Base-by-base conservation (phyloP, 2,113 vertebrate species). In the Rallus limicola region DNA sequence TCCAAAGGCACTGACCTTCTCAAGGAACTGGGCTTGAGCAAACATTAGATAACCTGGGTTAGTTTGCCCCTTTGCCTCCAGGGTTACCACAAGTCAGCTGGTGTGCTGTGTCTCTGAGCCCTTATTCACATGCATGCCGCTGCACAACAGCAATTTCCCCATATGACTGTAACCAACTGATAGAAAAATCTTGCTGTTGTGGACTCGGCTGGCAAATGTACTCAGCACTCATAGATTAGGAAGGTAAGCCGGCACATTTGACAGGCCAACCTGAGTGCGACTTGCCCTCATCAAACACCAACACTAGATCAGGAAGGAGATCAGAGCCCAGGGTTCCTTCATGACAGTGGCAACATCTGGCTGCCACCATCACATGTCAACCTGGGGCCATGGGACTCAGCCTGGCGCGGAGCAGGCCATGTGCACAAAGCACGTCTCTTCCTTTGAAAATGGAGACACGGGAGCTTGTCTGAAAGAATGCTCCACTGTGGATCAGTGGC, bases 401-500 rank as follows among this genome's bases (percentile, higher is more conserved):
- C 14, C 18, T 2, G 2, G 87, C 26, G 60, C 40, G 7, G 23
- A 28, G 53, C n/a, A 18, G 1, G 5, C 4, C 46, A 55, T 52
- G 31, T 48, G 46, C 1, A 2, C 26, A 48, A 24, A 50, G 29
- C 29, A 59, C 1, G 2, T 44, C 29, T 65, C n/a, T 20, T 60
- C 38, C 33, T 82, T 48, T 81, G 69, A 11, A 28, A 76, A 6
- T 0, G 3, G 23, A 65, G 59, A 38, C 28, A 3, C 1, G 11
- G 71, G 23, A 63, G 63, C 20, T 50, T 5, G 9, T 31, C 44
- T 60, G 46, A 78, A 59, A 60, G 52, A 53, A 17, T 0, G 1
- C 42, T 65, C 38, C 26, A 21, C n/a, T 1, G 0, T 24, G 34
- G n/a, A 13, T 16, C 4, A 3, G 14, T 0, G 0, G 29, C 12